phyloP scores from a whole-genome alignment of 2,888 invertebrate genomes.

The Brassicogethes aeneus region DNA sequence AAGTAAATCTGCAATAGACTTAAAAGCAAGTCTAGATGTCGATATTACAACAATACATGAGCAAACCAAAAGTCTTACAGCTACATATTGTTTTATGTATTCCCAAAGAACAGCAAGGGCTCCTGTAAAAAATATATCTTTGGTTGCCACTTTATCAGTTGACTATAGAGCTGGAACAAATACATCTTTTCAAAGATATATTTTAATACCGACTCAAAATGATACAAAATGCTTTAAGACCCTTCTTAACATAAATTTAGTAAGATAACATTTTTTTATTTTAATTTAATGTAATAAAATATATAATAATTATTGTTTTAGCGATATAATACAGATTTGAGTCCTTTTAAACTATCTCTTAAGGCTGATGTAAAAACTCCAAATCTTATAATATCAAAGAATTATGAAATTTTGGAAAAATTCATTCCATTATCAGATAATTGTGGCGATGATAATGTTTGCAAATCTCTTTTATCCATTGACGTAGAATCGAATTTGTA shows the following conservation, averaged over 20 bases:
- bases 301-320: constrained; percentile 2
- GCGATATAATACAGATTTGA: constrained; percentile 6
- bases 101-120: background rate
- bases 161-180: too few relatives aligned
- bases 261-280: constrained; percentile 9
- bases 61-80: background rate
- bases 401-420: constrained; percentile 7
- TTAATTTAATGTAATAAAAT: constrained; percentile 7
- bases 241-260: too few relatives aligned
- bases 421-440: constrained; percentile 38
- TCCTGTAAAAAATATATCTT: background rate
- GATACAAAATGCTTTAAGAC: too few relatives aligned
- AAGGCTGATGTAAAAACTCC: constrained; percentile 19
- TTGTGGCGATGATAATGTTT: constrained; percentile 47
- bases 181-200: too few relatives aligned
- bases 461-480: constrained; percentile 44
- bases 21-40: constrained; percentile 8
- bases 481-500: constrained; percentile 33
- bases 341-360: constrained; percentile 5
- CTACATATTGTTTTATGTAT: background rate
- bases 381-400: constrained; percentile 6
- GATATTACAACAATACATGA: constrained; percentile 6
- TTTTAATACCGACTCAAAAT: too few relatives aligned
- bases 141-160: too few relatives aligned
- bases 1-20: constrained; percentile 33